phyloP scores from a whole-genome alignment of 1,140 invertebrate genomes.

The Caenorhabditis tropicalis region DNA sequence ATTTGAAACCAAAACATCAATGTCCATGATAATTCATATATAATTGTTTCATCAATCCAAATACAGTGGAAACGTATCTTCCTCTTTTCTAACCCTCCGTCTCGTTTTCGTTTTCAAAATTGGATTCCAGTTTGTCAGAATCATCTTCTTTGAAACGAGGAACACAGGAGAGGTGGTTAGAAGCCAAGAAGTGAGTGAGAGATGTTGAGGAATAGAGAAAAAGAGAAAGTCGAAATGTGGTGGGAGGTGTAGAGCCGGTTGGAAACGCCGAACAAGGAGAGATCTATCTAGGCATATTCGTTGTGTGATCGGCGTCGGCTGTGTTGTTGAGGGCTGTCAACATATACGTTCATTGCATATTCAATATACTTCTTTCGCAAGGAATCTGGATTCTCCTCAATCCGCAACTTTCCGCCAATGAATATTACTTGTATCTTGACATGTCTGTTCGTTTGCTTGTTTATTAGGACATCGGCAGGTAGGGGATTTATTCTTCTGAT shows the following conservation, averaged over 20 bases:
- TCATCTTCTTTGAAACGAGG: constrained; percentile 19
- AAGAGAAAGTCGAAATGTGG: constrained; percentile 29
- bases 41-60: neutral
- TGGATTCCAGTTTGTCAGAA: constrained; percentile 32
- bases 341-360: constrained; percentile 40
- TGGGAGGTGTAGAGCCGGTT: constrained; percentile 42
- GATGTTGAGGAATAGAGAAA: neutral
- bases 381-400: neutral
- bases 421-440: neutral
- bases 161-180: constrained; percentile 9
- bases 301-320: constrained; percentile 33
- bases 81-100: neutral
- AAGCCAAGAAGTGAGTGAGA: neutral
- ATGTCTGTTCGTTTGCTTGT: neutral
- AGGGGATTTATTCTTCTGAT: neutral
- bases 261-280: constrained; percentile 42
- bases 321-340: constrained; percentile 17
- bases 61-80: neutral
- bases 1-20: neutral
- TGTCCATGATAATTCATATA: neutral
- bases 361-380: neutral
- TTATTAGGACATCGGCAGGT: neutral
- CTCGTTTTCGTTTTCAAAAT: constrained; percentile 20
- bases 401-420: constrained; percentile 4
- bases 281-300: constrained; percentile 31